Evolutionary conservation across 1,140 invertebrate species (phyloP).

Genomic region (Arctopsyche grandis): DNA sequence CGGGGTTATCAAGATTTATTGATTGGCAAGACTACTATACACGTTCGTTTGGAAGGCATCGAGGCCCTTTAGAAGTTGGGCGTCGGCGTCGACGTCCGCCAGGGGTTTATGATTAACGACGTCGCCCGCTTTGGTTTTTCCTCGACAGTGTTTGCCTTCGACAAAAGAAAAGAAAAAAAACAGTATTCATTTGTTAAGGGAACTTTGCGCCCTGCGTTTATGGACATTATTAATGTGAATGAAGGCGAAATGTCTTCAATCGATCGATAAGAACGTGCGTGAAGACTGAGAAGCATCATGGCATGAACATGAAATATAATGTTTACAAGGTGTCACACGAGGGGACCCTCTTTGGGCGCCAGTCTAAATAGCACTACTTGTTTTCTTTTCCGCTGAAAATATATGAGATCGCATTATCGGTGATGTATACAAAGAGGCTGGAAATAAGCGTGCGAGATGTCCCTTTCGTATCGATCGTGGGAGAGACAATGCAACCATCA

Average conservation of each 20-base stretch:
- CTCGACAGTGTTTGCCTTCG: not conserved
- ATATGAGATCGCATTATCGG: slow-evolving; percentile 33
- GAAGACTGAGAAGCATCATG: too few relatives aligned
- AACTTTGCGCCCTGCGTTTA: slow-evolving; percentile 20
- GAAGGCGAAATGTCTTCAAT: not conserved
- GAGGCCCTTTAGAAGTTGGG: slow-evolving; percentile 20
- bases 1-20: not conserved
- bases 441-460: slow-evolving; percentile 15
- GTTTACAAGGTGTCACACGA: slow-evolving; percentile 42
- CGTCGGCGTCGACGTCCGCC: slow-evolving; percentile 29
- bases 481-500: not conserved
- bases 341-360: slow-evolving; percentile 25
- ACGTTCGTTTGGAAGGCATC: not conserved
- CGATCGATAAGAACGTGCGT: too few relatives aligned
- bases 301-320: slow-evolving; percentile 43
- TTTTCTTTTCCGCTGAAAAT: slow-evolving; percentile 38
- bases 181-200: slow-evolving; percentile 37
- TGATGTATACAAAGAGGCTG: slow-evolving; percentile 23
- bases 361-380: not conserved
- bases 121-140: slow-evolving; percentile 20
- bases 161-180: slow-evolving; percentile 6
- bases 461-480: not conserved
- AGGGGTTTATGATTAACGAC: slow-evolving; percentile 48
- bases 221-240: slow-evolving; percentile 16
- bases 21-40: not conserved